Conservation (phyloP, 2,797 vertebrate species). For the Chloroceryle inda region DNA sequence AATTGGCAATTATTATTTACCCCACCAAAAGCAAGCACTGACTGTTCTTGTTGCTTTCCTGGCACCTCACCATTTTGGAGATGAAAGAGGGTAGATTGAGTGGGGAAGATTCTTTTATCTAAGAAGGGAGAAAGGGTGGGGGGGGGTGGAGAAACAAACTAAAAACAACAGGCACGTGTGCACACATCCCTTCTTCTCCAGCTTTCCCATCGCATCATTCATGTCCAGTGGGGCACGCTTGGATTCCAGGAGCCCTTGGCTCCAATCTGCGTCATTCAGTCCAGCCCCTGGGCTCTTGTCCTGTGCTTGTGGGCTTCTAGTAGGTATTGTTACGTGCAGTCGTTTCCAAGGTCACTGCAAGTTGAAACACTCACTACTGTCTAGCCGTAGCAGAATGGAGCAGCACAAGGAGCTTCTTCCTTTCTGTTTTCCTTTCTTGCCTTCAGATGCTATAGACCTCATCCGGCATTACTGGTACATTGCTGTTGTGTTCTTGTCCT, state of each 20-base stretch:
- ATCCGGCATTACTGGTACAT: not conserved
- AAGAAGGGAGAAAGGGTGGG: fast-evolving
- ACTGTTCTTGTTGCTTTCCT: not conserved
- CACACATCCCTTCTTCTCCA: not conserved
- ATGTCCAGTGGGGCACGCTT: not conserved
- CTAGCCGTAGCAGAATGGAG: not conserved
- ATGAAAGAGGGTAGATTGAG: not conserved
- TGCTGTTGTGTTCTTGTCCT: not conserved
- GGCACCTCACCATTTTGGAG: not conserved
- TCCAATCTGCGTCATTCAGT: not conserved
- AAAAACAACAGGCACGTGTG: too few species aligned
- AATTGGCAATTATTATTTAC: not conserved
- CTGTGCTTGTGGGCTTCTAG: not conserved
- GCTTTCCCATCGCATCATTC: not conserved
- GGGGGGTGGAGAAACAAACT: too few species aligned
- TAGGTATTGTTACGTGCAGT: not conserved
- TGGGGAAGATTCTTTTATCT: not conserved
- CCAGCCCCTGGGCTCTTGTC: not conserved
- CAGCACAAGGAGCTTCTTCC: not conserved
- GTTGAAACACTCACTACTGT: not conserved
- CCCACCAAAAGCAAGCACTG: not conserved
- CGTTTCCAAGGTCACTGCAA: fast-evolving
- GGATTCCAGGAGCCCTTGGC: not conserved
- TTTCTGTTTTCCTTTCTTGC: not conserved
- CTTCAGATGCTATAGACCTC: not conserved